Evolutionary conservation across 30 jellyfish, hydroid and myxozoan genomes (phyloP).

Genomic region (Sanderia malayensis): DNA sequence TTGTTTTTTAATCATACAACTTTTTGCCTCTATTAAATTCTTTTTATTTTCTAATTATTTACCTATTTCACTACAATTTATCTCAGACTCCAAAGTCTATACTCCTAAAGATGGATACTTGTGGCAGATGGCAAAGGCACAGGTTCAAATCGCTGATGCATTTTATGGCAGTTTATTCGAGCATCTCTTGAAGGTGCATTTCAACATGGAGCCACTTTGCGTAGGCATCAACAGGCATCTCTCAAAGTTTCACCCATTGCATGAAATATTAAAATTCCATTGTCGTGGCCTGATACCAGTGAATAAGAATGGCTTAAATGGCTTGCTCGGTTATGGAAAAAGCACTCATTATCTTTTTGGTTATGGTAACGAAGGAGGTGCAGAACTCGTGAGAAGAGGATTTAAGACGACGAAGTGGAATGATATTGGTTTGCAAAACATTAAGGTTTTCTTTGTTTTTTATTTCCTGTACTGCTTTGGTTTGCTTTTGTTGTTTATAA

Average conservation of each 20-base stretch:
- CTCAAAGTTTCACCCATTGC: constrained; percentile 70
- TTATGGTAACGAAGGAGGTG: constrained; percentile 23
- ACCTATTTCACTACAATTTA: no score
- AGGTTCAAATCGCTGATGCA: constrained; percentile 50
- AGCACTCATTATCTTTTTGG: constrained; percentile 4
- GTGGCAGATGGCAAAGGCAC: constrained; percentile 70
- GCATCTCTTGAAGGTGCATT: constrained; percentile 68
- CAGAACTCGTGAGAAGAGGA: constrained; percentile 17
- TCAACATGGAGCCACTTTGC: constrained; percentile 71
- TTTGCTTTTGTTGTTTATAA: no score
- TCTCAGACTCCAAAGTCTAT: constrained; percentile 55
- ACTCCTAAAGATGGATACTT: constrained; percentile 61
- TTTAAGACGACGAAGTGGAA: constrained; percentile 29
- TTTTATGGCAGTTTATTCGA: constrained; percentile 37
- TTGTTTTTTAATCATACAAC: no score
- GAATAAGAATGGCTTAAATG: constrained; percentile 13
- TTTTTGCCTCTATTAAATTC: no score
- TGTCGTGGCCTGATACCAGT: constrained; percentile 68
- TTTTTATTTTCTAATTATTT: no score
- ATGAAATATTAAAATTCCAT: constrained; percentile 60
- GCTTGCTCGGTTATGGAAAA: neutral
- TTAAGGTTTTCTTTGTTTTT: no score
- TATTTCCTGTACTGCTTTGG: no score
- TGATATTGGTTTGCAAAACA: constrained; percentile 27
- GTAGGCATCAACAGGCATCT: constrained; percentile 53